These are phyloP conservation scores for Stenopsyche tienmushanensis DNA, from an alignment of 1,140 invertebrate species.

Conservation along the genomic window DNA sequence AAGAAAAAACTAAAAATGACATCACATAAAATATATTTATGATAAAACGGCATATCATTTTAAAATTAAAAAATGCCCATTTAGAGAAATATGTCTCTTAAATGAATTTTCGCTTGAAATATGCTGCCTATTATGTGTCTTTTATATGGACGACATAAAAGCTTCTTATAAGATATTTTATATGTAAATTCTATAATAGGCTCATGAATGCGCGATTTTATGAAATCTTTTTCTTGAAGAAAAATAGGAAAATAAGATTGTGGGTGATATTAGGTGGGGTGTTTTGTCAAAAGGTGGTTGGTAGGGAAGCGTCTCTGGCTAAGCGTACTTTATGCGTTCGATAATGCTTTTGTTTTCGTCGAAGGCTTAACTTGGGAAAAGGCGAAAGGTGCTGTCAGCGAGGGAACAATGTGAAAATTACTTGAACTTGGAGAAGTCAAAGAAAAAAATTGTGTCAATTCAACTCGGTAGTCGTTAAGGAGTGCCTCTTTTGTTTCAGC, in stretches of 20 bases:
- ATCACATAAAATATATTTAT: too few relatives aligned
- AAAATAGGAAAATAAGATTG: conserved; percentile 13
- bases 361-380: conserved; percentile 19
- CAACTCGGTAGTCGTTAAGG: neutral
- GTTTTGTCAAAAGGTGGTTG: conserved; percentile 9
- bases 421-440: neutral
- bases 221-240: too few relatives aligned
- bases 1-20: too few relatives aligned
- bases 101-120: too few relatives aligned
- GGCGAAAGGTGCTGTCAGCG: neutral
- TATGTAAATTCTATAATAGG: too few relatives aligned
- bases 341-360: conserved; percentile 32
- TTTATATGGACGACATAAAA: too few relatives aligned
- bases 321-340: conserved; percentile 23
- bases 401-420: conserved; percentile 13
- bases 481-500: neutral
- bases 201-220: too few relatives aligned
- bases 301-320: conserved; percentile 11
- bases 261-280: conserved; percentile 11
- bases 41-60: too few relatives aligned
- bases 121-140: too few relatives aligned
- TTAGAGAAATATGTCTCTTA: too few relatives aligned
- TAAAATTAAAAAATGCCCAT: too few relatives aligned
- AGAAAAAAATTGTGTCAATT: conserved; percentile 5
- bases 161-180: too few relatives aligned